Evolutionary conservation across 2,797 vertebrate genomes (phyloP).

Genomic region (Martes flavigula): DNA sequence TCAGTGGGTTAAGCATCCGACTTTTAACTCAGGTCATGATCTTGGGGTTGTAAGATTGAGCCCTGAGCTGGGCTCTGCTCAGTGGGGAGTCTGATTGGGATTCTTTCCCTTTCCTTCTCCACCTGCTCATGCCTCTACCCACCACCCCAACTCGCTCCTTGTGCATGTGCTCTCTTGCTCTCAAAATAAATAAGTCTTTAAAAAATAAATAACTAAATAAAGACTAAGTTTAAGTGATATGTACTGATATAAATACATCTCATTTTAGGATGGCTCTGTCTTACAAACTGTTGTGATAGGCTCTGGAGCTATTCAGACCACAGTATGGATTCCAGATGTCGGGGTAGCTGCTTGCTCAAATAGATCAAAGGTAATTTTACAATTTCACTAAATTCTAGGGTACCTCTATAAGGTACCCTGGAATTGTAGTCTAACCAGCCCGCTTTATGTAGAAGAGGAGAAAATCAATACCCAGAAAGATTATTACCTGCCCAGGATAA

Average conservation of each 20-base stretch:
- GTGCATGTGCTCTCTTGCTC: neutral
- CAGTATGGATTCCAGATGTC: slow-evolving; percentile 98
- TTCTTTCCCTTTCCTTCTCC: neutral
- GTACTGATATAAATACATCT: slow-evolving; percentile 19
- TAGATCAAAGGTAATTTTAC: slow-evolving; percentile 92
- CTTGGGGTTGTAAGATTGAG: neutral
- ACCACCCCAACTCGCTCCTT: neutral
- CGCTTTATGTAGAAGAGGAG: neutral
- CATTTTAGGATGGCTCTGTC: slow-evolving; percentile 94
- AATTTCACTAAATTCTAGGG: neutral
- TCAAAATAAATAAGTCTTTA: neutral
- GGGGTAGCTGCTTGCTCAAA: slow-evolving; percentile 97
- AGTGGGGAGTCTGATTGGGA: neutral
- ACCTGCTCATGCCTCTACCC: neutral
- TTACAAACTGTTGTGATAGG: slow-evolving; percentile 96
- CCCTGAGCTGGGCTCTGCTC: neutral
- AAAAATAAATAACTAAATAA: neutral
- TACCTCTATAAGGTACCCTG: neutral
- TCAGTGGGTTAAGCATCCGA: neutral
- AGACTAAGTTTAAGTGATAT: neutral
- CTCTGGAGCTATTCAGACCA: slow-evolving; percentile 95
- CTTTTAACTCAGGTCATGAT: neutral
- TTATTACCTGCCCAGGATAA: slow-evolving; percentile 13
- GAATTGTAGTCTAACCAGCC: neutral
- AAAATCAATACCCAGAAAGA: neutral